Conservation (phyloP, 1,140 invertebrate genomes). For the Drosophila busckii region DNA sequence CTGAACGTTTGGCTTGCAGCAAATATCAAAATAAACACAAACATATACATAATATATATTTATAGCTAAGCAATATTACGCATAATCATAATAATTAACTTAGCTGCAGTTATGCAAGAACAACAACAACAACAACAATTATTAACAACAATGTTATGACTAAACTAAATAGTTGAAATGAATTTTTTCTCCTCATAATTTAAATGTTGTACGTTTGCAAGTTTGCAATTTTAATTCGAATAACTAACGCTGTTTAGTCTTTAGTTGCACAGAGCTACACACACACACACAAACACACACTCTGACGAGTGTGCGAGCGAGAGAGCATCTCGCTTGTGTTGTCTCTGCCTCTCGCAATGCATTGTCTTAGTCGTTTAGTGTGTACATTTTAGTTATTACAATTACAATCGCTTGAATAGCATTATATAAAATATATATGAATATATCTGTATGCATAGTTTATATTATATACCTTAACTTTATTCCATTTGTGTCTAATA, state of each 20-base stretch:
- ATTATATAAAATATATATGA: constrained; percentile 52
- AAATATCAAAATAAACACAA: constrained; percentile 25
- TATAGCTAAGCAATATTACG: constrained; percentile 48
- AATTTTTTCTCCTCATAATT: constrained; percentile 74
- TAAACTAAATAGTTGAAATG: constrained; percentile 57
- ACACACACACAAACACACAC: not conserved
- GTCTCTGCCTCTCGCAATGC: constrained; percentile 42
- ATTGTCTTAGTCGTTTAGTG: constrained; percentile 73
- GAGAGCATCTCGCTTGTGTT: not conserved
- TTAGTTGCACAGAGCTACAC: constrained; percentile 54
- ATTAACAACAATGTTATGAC: constrained; percentile 27
- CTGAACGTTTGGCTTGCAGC: constrained; percentile 8
- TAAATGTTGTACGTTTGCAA: constrained; percentile 65
- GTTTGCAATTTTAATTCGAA: constrained; percentile 38
- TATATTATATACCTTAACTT: constrained; percentile 38
- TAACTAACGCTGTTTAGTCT: constrained; percentile 54
- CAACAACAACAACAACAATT: constrained; percentile 25
- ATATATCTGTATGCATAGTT: constrained; percentile 32
- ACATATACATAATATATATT: constrained; percentile 27
- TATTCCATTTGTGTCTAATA: constrained; percentile 75
- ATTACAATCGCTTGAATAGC: constrained; percentile 59
- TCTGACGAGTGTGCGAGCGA: too few species aligned
- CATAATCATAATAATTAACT: constrained; percentile 42
- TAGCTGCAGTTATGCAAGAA: constrained; percentile 55
- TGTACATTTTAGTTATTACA: constrained; percentile 74